A percentile compares a stretch with the other conserved stretches of the same genome.
phyloP scores from a whole-genome alignment of 2,888 invertebrate species.

The Dermolepida albohirtum region DNA sequence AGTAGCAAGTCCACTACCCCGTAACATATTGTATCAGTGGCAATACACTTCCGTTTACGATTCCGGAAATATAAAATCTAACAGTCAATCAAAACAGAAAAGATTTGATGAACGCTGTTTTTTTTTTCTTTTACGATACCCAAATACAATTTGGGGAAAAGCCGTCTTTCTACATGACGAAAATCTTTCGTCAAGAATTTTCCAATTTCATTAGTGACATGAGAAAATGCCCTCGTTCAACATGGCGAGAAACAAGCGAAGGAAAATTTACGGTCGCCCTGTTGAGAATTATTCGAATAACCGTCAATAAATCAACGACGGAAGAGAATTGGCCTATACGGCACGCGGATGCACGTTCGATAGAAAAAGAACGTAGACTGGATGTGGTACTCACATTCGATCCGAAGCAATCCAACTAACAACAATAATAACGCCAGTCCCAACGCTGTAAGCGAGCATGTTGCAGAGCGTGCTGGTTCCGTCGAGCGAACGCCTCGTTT shows the following conservation, averaged over 20 bases:
- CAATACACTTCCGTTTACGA: background rate
- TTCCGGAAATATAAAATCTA: background rate
- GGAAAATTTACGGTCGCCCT: constrained; percentile 30
- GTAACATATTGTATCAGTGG: background rate
- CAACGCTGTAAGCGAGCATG: too few relatives aligned
- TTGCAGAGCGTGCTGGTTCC: background rate
- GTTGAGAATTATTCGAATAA: constrained; percentile 30
- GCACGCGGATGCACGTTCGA: background rate
- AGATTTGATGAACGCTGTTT: constrained; percentile 7
- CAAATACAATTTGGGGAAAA: constrained; percentile 5
- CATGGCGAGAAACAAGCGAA: constrained; percentile 1
- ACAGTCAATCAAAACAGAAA: constrained; percentile 8
- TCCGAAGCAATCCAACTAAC: too few relatives aligned
- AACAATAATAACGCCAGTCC: too few relatives aligned
- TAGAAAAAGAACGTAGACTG: constrained; percentile 40
- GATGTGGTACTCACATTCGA: too few relatives aligned
- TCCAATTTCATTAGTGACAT: constrained; percentile 12
- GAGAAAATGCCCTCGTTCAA: background rate
- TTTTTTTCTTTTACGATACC: constrained; percentile 5
- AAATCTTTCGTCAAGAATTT: constrained; percentile 7
- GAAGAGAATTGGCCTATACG: constrained; percentile 6
- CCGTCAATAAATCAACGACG: constrained; percentile 33
- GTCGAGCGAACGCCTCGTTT: background rate
- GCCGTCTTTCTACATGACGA: background rate
- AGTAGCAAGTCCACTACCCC: too few relatives aligned